Percentiles rank a stretch among this genome's conserved stretches.
phyloP scores from a whole-genome alignment of 2,797 vertebrate species.

The Gymnoscopelus microlampas region DNA sequence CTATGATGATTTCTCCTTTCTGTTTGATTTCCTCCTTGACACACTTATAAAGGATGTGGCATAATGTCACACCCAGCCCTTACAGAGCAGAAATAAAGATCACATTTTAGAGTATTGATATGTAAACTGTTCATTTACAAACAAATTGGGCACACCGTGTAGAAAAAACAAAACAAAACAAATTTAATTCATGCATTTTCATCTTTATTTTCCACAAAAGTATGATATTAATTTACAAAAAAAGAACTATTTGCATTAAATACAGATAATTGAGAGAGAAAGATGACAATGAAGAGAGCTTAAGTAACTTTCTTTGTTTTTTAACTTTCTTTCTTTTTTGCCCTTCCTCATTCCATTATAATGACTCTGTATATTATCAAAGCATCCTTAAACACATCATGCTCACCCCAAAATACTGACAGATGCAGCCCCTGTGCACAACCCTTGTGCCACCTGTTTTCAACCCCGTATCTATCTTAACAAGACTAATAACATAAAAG shows the following conservation, averaged over 20 bases:
- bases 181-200: conserved; percentile 32
- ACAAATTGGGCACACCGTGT: background rate
- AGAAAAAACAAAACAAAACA: background rate
- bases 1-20: background rate
- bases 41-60: background rate
- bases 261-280: conserved; percentile 76
- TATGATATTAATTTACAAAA: conserved; percentile 81
- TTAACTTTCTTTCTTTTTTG: conserved; percentile 23
- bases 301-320: conserved; percentile 31
- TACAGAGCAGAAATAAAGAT: no score
- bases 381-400: conserved; percentile 45
- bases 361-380: conserved; percentile 39
- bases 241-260: conserved; percentile 82
- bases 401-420: conserved; percentile 63
- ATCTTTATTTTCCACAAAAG: conserved; percentile 78
- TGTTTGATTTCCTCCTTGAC: conserved; percentile 39
- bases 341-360: conserved; percentile 16
- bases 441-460: conserved; percentile 23
- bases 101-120: no score
- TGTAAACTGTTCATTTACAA: background rate
- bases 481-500: conserved; percentile 46
- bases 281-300: conserved; percentile 60
- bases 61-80: no score
- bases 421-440: conserved; percentile 30
- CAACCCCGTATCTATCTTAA: conserved; percentile 48